Conservation (phyloP, 1,140 invertebrate species). For the Dermatophagoides farinae region DNA sequence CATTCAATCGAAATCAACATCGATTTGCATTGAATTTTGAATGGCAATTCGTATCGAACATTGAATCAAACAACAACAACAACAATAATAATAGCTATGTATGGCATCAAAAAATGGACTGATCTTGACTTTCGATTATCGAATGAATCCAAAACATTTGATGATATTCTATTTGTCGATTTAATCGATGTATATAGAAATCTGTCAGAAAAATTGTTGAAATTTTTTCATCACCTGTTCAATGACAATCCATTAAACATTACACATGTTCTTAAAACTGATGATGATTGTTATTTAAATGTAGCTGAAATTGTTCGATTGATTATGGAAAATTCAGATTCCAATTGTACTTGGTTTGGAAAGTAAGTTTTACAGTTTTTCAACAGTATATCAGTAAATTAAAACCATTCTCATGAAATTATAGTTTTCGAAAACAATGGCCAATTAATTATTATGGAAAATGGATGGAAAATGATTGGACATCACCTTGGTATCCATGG, state of each 20-base stretch:
- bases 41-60: neutral
- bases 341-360: slow-evolving; percentile 14
- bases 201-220: slow-evolving; percentile 15
- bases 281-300: slow-evolving; percentile 19
- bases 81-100: slow-evolving; percentile 4
- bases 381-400: neutral
- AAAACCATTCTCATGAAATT: neutral
- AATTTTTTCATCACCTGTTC: neutral
- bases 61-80: neutral
- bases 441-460: slow-evolving; percentile 19
- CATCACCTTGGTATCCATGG: slow-evolving; percentile 17
- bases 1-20: neutral
- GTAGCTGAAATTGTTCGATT: slow-evolving; percentile 3
- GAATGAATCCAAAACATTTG: neutral
- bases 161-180: slow-evolving; percentile 17
- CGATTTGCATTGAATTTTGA: slow-evolving; percentile 1
- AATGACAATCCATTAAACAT: neutral
- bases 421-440: slow-evolving; percentile 19
- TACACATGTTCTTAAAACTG: slow-evolving; percentile 17
- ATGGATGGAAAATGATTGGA: slow-evolving; percentile 20
- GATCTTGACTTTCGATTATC: slow-evolving; percentile 6
- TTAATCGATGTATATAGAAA: slow-evolving; percentile 16
- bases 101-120: slow-evolving; percentile 6
- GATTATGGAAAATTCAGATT: slow-evolving; percentile 1
- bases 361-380: slow-evolving; percentile 14